Percentiles rank a stretch among this genome's conserved stretches.
Evolutionary conservation across 2,113 vertebrate species (phyloP).

Genomic region (Micronycteris hirsuta): DNA sequence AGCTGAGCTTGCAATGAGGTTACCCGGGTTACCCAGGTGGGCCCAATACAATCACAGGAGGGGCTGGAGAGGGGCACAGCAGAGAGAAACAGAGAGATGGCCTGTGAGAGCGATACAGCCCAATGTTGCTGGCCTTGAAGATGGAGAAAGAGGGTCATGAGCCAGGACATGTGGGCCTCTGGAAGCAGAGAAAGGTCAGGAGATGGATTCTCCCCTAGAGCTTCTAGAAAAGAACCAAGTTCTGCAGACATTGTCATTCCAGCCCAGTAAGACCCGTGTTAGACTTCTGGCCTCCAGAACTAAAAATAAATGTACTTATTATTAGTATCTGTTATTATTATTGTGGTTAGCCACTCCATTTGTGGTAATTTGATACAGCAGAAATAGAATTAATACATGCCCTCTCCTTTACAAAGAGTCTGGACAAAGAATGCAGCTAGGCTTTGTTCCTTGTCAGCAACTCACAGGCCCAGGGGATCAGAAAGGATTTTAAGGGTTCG

Average conservation of each 20-base stretch:
- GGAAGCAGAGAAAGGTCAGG: background rate
- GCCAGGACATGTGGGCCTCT: background rate
- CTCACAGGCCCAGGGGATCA: background rate
- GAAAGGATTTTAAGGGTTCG: background rate
- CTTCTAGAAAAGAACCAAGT: background rate
- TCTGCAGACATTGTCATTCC: background rate
- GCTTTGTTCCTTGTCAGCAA: background rate
- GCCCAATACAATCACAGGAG: background rate
- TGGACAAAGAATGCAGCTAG: background rate
- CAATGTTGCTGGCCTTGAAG: background rate
- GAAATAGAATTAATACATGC: background rate
- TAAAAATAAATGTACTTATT: background rate
- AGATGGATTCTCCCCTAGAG: no score
- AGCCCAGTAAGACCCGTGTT: background rate
- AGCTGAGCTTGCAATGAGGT: background rate
- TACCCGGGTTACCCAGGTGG: background rate
- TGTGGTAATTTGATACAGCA: background rate
- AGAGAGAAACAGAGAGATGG: background rate
- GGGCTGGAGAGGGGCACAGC: background rate
- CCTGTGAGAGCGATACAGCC: fast-evolving
- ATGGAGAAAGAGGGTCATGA: background rate
- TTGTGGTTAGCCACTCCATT: background rate
- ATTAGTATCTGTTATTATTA: background rate
- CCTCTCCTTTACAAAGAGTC: background rate
- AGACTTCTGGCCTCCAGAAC: background rate